Base-by-base conservation (phyloP, 2,888 invertebrate species). In the Erebia epiphron region DNA sequence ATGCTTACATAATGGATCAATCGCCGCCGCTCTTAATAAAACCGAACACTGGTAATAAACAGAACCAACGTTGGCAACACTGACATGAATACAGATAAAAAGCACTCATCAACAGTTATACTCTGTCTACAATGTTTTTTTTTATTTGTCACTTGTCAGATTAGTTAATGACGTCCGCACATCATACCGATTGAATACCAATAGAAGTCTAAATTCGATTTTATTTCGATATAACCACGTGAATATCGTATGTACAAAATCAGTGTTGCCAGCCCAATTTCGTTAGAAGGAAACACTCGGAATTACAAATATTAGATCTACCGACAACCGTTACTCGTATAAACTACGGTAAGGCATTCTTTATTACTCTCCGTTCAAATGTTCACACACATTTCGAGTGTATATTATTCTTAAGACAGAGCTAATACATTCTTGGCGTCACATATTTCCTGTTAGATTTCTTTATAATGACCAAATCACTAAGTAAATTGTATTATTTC, bases 261-360 rank as follows among this genome's bases (percentile, higher is more conserved):
- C 60, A 70, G 70, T 75, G 73, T 67, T 73, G 72, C 73, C 68
- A 73, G 35, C 50, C 43, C 16, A 18, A 56, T 56, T 66, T 57
- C 18, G 26, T 49, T 9, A 1, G 18, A 46, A 63, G n/a, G 63
- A 50, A 46, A 54, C 35, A 61, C 26, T 52, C 65, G 52, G 52
- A 66, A 60, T 60, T 60, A 57, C 54, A 67, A 67, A 70, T 65
- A 56, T 69, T 49, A 67, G 46, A 56, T 56, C 58, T 43, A 66
- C 52, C 67, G 35, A 70, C 63, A 68, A 62, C 62, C 73, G 46
- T 66, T 60, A 56, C 61, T 63, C 69, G 70, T 72, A 66, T 54
- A 68, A 16, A 52, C 69, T 66, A 68, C 74, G 70, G 74, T 72
- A 75, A 74, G 72, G 74, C 75, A 61, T 69, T 60, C 67, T 58